These are phyloP conservation scores for Lochmaea crataegi DNA, from an alignment of 2,888 invertebrate genomes.

Conservation along the genomic window DNA sequence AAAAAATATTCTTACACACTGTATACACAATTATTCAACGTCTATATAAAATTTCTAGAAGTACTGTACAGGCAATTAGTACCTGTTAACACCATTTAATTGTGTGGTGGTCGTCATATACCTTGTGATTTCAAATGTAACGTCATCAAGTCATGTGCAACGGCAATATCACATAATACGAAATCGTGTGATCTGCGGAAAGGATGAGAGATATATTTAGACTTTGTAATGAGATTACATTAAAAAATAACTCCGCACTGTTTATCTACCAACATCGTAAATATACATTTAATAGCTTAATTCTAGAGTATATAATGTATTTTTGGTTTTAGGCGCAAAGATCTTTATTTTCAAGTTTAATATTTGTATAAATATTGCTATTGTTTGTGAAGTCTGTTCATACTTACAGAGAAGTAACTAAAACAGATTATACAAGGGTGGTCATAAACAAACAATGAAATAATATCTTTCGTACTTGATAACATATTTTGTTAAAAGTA, in stretches of 20 bases:
- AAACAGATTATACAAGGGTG: too few species aligned
- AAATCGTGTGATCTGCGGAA: background rate
- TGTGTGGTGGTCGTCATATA: background rate
- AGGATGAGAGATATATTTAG: background rate
- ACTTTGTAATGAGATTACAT: background rate
- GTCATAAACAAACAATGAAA: too few species aligned
- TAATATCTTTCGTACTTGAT: too few species aligned
- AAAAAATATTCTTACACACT: too few species aligned
- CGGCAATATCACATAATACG: background rate
- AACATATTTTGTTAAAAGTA: too few species aligned
- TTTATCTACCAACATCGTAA: background rate
- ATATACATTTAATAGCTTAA: background rate
- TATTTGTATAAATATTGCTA: background rate
- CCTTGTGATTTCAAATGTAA: background rate
- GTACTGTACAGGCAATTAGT: background rate
- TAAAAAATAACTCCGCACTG: background rate
- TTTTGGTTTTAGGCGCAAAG: background rate
- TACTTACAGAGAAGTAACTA: too few species aligned
- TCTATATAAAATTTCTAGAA: background rate
- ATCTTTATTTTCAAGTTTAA: background rate
- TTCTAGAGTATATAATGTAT: background rate
- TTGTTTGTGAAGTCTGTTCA: background rate
- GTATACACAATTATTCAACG: background rate
- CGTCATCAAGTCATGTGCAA: constrained; percentile 1
- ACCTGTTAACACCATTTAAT: background rate